phyloP scores from a whole-genome alignment of 2,797 vertebrate genomes.

The Melanotaenia maccullochi region DNA sequence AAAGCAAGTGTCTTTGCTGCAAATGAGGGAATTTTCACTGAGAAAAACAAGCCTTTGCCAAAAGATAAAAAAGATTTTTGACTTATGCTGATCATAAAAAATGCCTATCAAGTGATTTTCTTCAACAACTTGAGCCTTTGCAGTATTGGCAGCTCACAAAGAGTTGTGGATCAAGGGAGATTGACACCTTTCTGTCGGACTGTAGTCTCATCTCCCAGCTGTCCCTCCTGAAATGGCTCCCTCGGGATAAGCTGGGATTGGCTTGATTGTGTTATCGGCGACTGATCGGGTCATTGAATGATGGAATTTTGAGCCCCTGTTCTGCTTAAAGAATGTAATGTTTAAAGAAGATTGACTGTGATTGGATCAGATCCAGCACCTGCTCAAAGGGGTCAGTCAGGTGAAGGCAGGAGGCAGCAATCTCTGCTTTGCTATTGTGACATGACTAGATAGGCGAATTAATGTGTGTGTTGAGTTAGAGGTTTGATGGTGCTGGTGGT shows the following conservation, averaged over 20 bases:
- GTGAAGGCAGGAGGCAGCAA: slow-evolving; percentile 74
- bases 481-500: slow-evolving; percentile 40
- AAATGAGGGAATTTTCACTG: slow-evolving; percentile 37
- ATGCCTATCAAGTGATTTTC: slow-evolving; percentile 42
- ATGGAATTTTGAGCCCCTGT: slow-evolving; percentile 81
- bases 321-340: slow-evolving; percentile 81
- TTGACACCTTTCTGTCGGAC: slow-evolving; percentile 78
- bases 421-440: slow-evolving; percentile 75
- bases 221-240: slow-evolving; percentile 78
- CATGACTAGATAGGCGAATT: slow-evolving; percentile 61
- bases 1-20: slow-evolving; percentile 32
- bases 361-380: slow-evolving; percentile 82
- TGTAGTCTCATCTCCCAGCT: slow-evolving; percentile 73
- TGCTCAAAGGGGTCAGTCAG: slow-evolving; percentile 78
- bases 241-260: slow-evolving; percentile 76
- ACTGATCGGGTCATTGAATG: slow-evolving; percentile 82
- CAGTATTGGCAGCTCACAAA: slow-evolving; percentile 54
- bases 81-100: slow-evolving; percentile 52
- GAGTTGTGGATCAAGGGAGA: slow-evolving; percentile 73
- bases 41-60: slow-evolving; percentile 48
- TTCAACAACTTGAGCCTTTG: slow-evolving; percentile 30
- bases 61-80: slow-evolving; percentile 56
- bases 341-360: slow-evolving; percentile 83
- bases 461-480: slow-evolving; percentile 63
- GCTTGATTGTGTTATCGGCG: slow-evolving; percentile 81